Evolutionary conservation across 2,113 vertebrate genomes (phyloP), one percentile per base, ranked within the genome.

Genomic region (Myrmecobius fasciatus): DNA sequence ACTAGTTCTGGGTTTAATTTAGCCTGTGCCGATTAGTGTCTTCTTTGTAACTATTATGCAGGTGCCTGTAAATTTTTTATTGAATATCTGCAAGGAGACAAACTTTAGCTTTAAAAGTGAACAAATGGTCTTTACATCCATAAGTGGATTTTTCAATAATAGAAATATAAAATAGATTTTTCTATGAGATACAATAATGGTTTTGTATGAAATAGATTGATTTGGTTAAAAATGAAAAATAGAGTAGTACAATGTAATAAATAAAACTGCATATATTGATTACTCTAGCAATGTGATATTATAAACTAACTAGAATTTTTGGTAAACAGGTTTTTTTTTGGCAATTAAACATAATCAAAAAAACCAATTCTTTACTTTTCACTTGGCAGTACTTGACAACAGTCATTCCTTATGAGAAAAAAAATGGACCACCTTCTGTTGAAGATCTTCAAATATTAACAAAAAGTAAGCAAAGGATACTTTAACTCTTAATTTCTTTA

Each of bases 371-470:
- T 43, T 93, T 28, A 83, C 91, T 94, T 97, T 98, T 97, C 75
- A 8, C 97, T 96, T 98, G 95, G 93, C 98, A 99, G 99, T 99
- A 99, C 97, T 98, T 99, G 98, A 99, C 99, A 91, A 99, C 99
- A 14, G 99, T 99, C 89, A 99, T 99, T 98, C 99, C 99, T 52
- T 99, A 99, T 75, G 99, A 99, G 98, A 99, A 99, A 98, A 99
- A 99, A 98, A 98, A 98, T 12, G 99, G 99, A 88, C 98, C 99
- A 0, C 99, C 99, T 0, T 99, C 99, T 54, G 99, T 99, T 91
- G 99, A 99, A 98, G 99, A 99, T 98, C 99, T 99, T 96, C 99
- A 99, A 92, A 99, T 99, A 95, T 98, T 99, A 98, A 99, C 99
- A 95, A 99, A 99, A 99, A 99, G 99, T 99, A 96, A 99, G 99